Percentiles rank a stretch among this genome's conserved stretches.
These are phyloP conservation scores for Toxotes chatareus DNA, from an alignment of 2,113 vertebrate species.

Conservation along the genomic window DNA sequence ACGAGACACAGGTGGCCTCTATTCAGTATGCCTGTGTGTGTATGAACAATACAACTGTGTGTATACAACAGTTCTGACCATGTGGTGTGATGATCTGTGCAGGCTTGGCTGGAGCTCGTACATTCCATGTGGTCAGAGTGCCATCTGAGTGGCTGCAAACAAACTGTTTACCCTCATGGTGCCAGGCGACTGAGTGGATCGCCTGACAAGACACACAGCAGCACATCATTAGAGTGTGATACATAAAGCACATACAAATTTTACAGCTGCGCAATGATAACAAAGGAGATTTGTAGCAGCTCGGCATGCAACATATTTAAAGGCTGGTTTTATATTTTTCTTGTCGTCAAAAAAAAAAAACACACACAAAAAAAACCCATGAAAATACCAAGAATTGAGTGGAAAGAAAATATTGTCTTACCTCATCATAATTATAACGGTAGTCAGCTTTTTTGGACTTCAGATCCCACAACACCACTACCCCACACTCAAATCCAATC, in stretches of 20 bases:
- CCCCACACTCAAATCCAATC: conserved; percentile 97
- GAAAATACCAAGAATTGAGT: not conserved
- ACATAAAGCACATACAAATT: not conserved
- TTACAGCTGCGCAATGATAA: conserved; percentile 1
- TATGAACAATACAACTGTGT: conserved; percentile 9
- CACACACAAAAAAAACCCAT: too few species aligned
- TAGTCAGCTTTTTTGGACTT: conserved; percentile 99
- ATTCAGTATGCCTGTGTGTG: conserved; percentile 3
- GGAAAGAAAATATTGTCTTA: conserved; percentile 73
- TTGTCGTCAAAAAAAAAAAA: not conserved
- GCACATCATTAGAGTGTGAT: not conserved
- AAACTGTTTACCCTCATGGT: conserved; percentile 99
- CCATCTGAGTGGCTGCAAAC: conserved; percentile 99
- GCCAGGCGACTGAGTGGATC: conserved; percentile 98
- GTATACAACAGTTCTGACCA: conserved; percentile 83
- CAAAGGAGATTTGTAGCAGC: not conserved
- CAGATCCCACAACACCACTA: conserved; percentile 96
- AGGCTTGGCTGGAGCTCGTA: conserved; percentile 91
- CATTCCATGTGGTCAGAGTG: conserved; percentile 96
- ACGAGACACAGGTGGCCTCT: conserved; percentile 13
- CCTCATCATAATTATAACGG: conserved; percentile 98
- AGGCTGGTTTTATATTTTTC: not conserved
- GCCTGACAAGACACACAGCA: conserved; percentile 83
- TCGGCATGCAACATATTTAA: not conserved
- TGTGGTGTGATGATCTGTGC: conserved; percentile 96